phyloP scores from a whole-genome alignment of 2,113 vertebrate genomes.

The Prietella phreatophila region DNA sequence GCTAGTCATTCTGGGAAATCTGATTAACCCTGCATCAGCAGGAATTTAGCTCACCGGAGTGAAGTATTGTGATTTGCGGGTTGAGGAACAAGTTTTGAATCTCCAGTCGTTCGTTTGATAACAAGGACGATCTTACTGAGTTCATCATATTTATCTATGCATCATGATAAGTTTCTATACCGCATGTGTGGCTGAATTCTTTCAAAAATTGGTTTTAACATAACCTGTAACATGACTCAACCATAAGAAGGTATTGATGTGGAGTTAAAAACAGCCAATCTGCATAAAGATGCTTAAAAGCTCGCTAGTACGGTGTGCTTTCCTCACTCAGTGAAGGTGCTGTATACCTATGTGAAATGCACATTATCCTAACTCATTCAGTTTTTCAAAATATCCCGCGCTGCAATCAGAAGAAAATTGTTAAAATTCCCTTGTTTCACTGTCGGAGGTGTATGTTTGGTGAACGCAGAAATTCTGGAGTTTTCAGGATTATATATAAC shows the following conservation, averaged over 20 bases:
- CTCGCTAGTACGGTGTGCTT: neutral
- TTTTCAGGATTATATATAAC: neutral
- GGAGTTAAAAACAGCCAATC: neutral
- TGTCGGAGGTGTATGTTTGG: neutral
- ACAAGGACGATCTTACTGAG: neutral
- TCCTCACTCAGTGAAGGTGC: neutral
- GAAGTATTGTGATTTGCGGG: conserved; percentile 13
- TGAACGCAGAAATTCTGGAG: neutral
- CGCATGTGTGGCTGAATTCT: neutral
- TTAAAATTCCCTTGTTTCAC: neutral
- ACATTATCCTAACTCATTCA: neutral
- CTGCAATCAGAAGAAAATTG: neutral
- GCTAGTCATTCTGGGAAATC: neutral
- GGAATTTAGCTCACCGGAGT: neutral
- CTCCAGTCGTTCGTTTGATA: neutral
- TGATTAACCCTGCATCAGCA: neutral
- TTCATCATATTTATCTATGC: neutral
- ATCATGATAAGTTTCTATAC: neutral
- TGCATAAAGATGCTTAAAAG: neutral
- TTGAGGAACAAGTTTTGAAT: neutral
- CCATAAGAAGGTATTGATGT: neutral
- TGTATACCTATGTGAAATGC: neutral
- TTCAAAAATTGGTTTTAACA: neutral
- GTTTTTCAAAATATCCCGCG: neutral
- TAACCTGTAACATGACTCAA: neutral